phyloP scores from a whole-genome alignment of 1,140 invertebrate species.

The Drosophila simulans region DNA sequence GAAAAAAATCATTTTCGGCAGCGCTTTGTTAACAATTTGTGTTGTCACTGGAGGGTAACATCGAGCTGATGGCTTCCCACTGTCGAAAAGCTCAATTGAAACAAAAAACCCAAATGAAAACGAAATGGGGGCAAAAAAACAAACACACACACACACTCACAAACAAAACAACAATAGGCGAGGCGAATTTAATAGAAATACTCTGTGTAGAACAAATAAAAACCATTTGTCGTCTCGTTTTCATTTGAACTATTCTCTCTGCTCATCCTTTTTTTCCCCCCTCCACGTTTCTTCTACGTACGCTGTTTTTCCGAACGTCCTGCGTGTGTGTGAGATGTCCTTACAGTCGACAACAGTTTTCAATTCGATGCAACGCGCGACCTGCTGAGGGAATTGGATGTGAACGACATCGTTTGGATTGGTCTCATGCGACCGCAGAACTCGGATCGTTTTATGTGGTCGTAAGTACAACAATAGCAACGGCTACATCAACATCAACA shows the following conservation, averaged over 20 bases:
- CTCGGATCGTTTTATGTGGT: conserved; percentile 89
- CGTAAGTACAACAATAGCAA: conserved; percentile 86
- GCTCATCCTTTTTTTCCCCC: conserved; percentile 7
- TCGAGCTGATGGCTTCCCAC: conserved; percentile 16
- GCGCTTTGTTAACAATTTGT: conserved; percentile 60
- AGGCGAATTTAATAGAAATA: conserved; percentile 68
- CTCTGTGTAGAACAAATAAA: conserved; percentile 70
- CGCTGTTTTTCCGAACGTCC: conserved; percentile 56
- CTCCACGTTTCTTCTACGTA: background rate
- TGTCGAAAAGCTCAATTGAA: conserved; percentile 31
- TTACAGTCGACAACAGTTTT: conserved; percentile 88
- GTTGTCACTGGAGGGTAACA: conserved; percentile 45
- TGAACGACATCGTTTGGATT: conserved; percentile 90
- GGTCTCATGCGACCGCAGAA: conserved; percentile 89
- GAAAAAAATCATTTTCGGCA: conserved; percentile 44
- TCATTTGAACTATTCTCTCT: conserved; percentile 46
- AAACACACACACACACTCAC: background rate
- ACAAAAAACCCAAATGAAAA: conserved; percentile 20
- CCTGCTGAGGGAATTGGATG: conserved; percentile 90
- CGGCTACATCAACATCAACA: conserved; percentile 33
- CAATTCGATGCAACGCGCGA: conserved; percentile 90
- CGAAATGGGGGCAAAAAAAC: conserved; percentile 2
- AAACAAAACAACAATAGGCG: conserved; percentile 45
- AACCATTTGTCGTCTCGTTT: conserved; percentile 69
- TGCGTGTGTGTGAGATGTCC: conserved; percentile 10